Conservation (phyloP, 2,797 vertebrate genomes). For the Scyliorhinus canicula region DNA sequence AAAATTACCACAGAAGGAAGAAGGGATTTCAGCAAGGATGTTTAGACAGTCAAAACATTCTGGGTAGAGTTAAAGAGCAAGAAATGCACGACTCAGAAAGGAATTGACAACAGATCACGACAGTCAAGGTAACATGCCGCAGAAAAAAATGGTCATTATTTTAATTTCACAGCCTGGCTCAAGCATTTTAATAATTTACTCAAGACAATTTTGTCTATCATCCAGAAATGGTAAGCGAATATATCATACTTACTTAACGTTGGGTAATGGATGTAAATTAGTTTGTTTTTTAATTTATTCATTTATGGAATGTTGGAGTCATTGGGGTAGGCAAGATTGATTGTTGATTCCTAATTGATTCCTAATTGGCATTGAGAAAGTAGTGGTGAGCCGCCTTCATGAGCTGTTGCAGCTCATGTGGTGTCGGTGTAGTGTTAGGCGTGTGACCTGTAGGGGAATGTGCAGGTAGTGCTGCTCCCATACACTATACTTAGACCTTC, state of each 20-base stretch:
- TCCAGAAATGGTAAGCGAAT: not conserved
- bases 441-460: too few species aligned
- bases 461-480: too few species aligned
- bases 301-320: too few species aligned
- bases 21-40: not conserved
- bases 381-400: too few species aligned
- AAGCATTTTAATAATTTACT: not conserved
- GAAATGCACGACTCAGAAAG: not conserved
- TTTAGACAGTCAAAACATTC: not conserved
- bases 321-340: too few species aligned
- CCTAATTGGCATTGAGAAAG: too few species aligned
- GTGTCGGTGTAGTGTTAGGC: too few species aligned
- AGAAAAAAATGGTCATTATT: not conserved
- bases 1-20: not conserved
- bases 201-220: not conserved
- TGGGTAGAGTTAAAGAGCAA: not conserved
- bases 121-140: not conserved
- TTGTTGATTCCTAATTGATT: too few species aligned
- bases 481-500: too few species aligned
- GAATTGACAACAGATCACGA: not conserved
- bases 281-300: too few species aligned
- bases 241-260: not conserved
- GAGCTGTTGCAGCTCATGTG: too few species aligned
- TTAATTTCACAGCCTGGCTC: not conserved
- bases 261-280: not conserved